These are phyloP conservation scores for Drosophila maculinotata DNA, from an alignment of 2,888 invertebrate species.

Conservation along the genomic window DNA sequence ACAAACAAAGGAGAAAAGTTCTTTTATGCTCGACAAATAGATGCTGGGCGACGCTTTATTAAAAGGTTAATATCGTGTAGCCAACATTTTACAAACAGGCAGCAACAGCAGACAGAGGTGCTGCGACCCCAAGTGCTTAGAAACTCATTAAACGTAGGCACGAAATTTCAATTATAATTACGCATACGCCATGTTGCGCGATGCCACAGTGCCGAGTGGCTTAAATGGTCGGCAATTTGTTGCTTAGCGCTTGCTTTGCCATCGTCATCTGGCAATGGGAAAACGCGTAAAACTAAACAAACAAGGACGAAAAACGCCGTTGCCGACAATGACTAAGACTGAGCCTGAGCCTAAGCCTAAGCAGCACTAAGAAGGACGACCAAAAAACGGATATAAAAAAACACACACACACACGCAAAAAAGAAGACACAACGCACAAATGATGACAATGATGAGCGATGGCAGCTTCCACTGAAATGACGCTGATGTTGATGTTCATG, in stretches of 20 bases:
- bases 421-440: constrained; percentile 13
- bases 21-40: constrained; percentile 52
- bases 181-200: constrained; percentile 66
- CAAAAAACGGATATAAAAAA: constrained; percentile 49
- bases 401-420: background rate
- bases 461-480: constrained; percentile 34
- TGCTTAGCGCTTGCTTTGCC: constrained; percentile 36
- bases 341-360: constrained; percentile 18
- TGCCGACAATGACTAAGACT: constrained; percentile 12
- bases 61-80: constrained; percentile 54
- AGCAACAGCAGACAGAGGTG: constrained; percentile 9
- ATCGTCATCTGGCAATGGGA: constrained; percentile 36
- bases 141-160: constrained; percentile 65
- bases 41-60: constrained; percentile 35
- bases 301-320: constrained; percentile 16
- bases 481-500: constrained; percentile 33
- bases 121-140: constrained; percentile 39
- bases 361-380: constrained; percentile 32
- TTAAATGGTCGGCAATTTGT: constrained; percentile 65
- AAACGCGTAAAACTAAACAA: constrained; percentile 25
- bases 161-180: constrained; percentile 71
- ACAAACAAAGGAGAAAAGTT: constrained; percentile 18
- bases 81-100: constrained; percentile 25
- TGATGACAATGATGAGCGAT: constrained; percentile 47
- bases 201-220: constrained; percentile 36